Evolutionary conservation across 2,113 vertebrate genomes (phyloP).

Genomic region (Chamaetylas fuelleborni): DNA sequence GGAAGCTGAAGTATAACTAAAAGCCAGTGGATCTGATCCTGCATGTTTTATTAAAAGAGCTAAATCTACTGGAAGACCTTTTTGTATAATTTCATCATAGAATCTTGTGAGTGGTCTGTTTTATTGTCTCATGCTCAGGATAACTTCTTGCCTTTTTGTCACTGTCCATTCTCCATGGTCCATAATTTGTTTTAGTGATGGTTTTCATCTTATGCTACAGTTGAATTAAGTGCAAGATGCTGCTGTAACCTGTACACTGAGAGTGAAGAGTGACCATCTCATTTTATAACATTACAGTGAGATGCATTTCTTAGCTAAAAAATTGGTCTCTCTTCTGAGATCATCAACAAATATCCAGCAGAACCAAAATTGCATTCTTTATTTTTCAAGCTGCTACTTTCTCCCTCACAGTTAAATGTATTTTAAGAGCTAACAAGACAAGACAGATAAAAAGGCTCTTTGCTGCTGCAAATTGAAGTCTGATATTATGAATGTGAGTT

Average conservation of each 20-base stretch:
- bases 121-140: not conserved
- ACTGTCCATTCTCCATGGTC: not conserved
- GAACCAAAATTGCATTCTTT: not conserved
- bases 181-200: not conserved
- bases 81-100: not conserved
- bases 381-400: not conserved
- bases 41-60: not conserved
- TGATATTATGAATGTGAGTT: conserved; percentile 6
- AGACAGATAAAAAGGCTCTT: conserved; percentile 2
- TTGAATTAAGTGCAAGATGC: not conserved
- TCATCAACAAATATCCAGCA: not conserved
- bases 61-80: not conserved
- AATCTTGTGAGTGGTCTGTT: not conserved
- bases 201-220: not conserved
- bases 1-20: not conserved
- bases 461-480: not conserved
- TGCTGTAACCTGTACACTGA: not conserved
- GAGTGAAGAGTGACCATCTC: not conserved
- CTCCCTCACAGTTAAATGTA: not conserved
- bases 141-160: not conserved
- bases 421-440: conserved; percentile 25
- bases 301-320: not conserved
- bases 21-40: not conserved
- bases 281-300: not conserved
- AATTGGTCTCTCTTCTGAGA: not conserved